A percentile compares a stretch with the other conserved stretches of the same genome.
These are phyloP conservation scores for Agriopis marginaria DNA, from an alignment of 2,888 invertebrate species.

Conservation along the genomic window DNA sequence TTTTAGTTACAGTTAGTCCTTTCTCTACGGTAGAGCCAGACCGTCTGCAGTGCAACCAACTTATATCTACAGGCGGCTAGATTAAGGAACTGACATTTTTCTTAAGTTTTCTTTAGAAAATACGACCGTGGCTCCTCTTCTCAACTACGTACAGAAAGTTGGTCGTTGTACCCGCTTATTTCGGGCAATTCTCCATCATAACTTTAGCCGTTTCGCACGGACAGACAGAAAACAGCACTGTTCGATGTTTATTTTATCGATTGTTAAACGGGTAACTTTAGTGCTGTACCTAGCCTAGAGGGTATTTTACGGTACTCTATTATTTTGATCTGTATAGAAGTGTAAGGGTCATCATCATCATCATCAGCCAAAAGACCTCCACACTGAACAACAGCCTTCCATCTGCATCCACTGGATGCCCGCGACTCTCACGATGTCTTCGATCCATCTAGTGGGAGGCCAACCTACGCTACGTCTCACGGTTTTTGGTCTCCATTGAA, in stretches of 20 bases:
- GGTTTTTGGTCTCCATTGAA: too few species aligned
- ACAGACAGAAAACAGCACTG: conserved; percentile 46
- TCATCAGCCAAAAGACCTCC: too few species aligned
- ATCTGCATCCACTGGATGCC: too few species aligned
- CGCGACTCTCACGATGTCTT: too few species aligned
- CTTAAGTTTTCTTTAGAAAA: neutral
- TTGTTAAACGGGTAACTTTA: conserved; percentile 30
- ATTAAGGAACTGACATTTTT: neutral
- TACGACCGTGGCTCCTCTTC: neutral
- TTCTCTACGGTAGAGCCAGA: neutral
- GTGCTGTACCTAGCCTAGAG: neutral
- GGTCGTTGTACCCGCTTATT: conserved; percentile 22
- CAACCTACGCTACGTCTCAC: too few species aligned
- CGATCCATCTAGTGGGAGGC: too few species aligned
- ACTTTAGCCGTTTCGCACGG: conserved; percentile 34
- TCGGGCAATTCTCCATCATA: conserved; percentile 32
- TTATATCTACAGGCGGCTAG: neutral
- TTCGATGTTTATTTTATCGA: conserved; percentile 36
- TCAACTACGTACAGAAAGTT: neutral
- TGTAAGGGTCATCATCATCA: too few species aligned
- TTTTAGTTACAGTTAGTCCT: conserved; percentile 1
- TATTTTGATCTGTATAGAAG: neutral
- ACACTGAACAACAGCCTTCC: too few species aligned
- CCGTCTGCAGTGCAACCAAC: conserved; percentile 4
- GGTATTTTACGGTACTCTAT: neutral